phyloP scores from a whole-genome alignment of 2,888 invertebrate species.

The Thymelicus sylvestris region DNA sequence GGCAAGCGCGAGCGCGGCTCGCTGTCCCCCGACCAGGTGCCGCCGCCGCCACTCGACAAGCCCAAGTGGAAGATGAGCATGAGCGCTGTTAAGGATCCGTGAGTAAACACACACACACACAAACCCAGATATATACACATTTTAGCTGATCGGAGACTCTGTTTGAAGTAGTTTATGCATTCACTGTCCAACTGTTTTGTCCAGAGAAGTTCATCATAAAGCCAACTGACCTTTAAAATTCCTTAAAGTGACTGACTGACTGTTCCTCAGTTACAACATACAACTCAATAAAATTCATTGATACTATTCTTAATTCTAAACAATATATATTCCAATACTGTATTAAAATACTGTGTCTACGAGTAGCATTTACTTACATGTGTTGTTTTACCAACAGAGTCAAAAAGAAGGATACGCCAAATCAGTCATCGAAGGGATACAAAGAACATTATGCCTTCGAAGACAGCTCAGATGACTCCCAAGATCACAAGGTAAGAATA shows the following conservation, averaged over 20 bases:
- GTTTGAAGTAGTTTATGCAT: too few relatives aligned
- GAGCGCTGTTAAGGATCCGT: slow-evolving; percentile 83
- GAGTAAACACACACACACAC: slow-evolving; percentile 48
- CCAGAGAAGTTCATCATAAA: too few relatives aligned
- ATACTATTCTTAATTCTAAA: too few relatives aligned
- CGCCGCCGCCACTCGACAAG: slow-evolving; percentile 80
- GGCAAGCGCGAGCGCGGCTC: slow-evolving; percentile 80
- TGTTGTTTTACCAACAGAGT: slow-evolving; percentile 66
- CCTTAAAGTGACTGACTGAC: too few relatives aligned
- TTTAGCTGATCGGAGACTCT: too few relatives aligned
- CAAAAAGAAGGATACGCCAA: slow-evolving; percentile 85
- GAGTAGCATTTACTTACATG: background rate
- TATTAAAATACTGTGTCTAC: too few relatives aligned
- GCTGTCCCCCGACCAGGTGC: slow-evolving; percentile 74
- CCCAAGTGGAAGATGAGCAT: slow-evolving; percentile 90
- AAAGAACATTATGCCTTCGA: slow-evolving; percentile 81
- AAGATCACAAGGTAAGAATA: slow-evolving; percentile 67
- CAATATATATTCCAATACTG: too few relatives aligned
- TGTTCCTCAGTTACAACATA: too few relatives aligned
- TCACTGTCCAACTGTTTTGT: too few relatives aligned
- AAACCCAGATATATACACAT: too few relatives aligned
- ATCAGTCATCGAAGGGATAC: slow-evolving; percentile 74
- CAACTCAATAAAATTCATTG: too few relatives aligned
- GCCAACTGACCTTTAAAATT: too few relatives aligned
- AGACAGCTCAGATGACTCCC: slow-evolving; percentile 81